Evolutionary conservation across 30 jellyfish, hydroid and myxozoan species (phyloP).

Genomic region (Morbakka virulenta): DNA sequence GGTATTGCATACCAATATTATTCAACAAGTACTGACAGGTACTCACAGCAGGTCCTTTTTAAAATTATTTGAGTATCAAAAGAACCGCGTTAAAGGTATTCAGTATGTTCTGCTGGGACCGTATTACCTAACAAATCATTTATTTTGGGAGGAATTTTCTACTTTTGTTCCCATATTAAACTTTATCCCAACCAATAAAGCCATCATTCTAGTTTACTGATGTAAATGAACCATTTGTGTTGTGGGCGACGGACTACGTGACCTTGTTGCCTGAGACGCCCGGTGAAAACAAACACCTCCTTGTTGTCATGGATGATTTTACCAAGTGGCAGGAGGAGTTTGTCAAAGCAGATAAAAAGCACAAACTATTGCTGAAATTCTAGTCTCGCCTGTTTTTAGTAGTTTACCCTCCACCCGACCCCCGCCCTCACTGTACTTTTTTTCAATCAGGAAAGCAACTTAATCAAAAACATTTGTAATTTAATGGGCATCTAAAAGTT

Average conservation of each 20-base stretch:
- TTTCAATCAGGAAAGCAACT: no score
- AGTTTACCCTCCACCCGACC: constrained; percentile 59
- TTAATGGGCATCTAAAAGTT: no score
- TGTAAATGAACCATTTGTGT: constrained; percentile 44
- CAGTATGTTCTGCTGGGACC: no score
- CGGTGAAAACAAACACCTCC: constrained; percentile 33
- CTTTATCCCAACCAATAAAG: no score
- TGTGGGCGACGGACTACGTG: constrained; percentile 44
- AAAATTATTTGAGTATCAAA: constrained; percentile 1
- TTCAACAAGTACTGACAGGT: constrained; percentile 34
- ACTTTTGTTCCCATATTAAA: no score
- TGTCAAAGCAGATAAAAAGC: constrained; percentile 44
- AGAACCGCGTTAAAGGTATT: not conserved
- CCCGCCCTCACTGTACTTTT: no score
- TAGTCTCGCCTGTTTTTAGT: constrained; percentile 32
- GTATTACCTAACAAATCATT: no score
- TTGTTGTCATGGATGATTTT: constrained; percentile 52
- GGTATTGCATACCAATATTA: constrained; percentile 20
- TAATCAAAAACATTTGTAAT: no score
- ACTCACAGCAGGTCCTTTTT: constrained; percentile 24
- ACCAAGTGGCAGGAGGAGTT: constrained; percentile 70
- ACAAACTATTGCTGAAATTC: constrained; percentile 17
- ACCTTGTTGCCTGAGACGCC: constrained; percentile 36
- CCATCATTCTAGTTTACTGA: no score
- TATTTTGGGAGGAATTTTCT: no score